Conservation (phyloP, 1,140 invertebrate genomes). For the Formica selysi region DNA sequence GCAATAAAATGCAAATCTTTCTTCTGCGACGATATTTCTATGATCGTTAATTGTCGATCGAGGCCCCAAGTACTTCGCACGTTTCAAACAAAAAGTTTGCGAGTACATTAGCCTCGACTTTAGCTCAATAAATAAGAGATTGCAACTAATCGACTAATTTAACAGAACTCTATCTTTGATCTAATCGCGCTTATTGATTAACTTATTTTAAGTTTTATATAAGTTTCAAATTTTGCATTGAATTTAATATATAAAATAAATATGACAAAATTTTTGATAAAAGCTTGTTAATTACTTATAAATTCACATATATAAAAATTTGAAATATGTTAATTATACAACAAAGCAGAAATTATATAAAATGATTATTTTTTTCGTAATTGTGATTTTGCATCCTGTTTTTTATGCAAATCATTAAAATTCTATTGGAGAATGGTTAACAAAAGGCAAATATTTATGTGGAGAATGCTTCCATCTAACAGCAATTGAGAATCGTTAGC, state of each 20-base stretch:
- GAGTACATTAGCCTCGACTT: background rate
- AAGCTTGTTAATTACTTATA: background rate
- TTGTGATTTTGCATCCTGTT: background rate
- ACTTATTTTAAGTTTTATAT: background rate
- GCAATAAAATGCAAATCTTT: conserved; percentile 75
- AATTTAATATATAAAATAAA: background rate
- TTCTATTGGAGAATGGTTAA: conserved; percentile 47
- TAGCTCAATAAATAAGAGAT: conserved; percentile 16
- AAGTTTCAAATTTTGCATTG: background rate
- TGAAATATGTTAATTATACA: background rate
- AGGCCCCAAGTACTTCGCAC: conserved; percentile 17
- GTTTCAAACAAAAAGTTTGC: conserved; percentile 19
- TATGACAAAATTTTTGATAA: background rate
- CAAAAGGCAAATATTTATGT: conserved; percentile 59
- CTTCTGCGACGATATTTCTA: conserved; percentile 58
- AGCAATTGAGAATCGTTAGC: conserved; percentile 73
- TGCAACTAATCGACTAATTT: background rate
- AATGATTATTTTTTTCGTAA: background rate
- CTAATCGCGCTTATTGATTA: background rate
- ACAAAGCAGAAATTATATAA: background rate
- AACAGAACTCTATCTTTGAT: background rate
- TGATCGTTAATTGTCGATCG: conserved; percentile 74
- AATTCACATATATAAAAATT: background rate
- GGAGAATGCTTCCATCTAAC: conserved; percentile 35
- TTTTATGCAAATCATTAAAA: conserved; percentile 22